phyloP scores from a whole-genome alignment of 2,113 vertebrate genomes.

The Dasyprocta punctata region DNA sequence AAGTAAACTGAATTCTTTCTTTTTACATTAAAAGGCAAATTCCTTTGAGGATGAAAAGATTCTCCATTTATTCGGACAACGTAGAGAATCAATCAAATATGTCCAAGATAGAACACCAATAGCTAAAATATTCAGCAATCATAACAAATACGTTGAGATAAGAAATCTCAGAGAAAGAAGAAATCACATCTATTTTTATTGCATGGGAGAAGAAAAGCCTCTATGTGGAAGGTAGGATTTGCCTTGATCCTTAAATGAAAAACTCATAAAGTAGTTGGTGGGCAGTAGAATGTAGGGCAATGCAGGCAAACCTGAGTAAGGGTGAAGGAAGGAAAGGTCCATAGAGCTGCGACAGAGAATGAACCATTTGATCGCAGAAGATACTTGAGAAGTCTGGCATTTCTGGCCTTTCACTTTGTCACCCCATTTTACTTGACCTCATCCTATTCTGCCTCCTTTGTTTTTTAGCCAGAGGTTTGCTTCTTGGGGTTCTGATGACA shows the following conservation, averaged over 20 bases:
- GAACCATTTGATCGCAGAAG: not conserved
- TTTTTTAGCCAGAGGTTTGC: not conserved
- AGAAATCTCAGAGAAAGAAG: not conserved
- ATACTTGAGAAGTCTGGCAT: not conserved
- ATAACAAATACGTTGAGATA: not conserved
- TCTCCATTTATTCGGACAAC: not conserved
- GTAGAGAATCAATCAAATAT: not conserved
- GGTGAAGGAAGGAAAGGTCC: not conserved
- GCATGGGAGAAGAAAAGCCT: not conserved
- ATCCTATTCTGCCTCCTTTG: not conserved
- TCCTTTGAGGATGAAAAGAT: not conserved
- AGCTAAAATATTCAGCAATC: not conserved
- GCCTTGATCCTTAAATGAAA: not conserved
- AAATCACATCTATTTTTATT: not conserved
- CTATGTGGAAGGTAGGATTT: not conserved
- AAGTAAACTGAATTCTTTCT: not conserved
- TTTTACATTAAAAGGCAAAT: not conserved
- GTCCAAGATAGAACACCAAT: not conserved
- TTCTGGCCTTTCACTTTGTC: not conserved
- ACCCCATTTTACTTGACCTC: not conserved
- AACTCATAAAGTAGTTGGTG: not conserved
- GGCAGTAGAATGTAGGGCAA: not conserved
- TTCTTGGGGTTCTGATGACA: not conserved
- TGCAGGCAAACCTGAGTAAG: not conserved
- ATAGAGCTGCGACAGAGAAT: not conserved